These are phyloP conservation scores for Fragum fragum DNA, from an alignment of 2,888 invertebrate species.

Conservation along the genomic window DNA sequence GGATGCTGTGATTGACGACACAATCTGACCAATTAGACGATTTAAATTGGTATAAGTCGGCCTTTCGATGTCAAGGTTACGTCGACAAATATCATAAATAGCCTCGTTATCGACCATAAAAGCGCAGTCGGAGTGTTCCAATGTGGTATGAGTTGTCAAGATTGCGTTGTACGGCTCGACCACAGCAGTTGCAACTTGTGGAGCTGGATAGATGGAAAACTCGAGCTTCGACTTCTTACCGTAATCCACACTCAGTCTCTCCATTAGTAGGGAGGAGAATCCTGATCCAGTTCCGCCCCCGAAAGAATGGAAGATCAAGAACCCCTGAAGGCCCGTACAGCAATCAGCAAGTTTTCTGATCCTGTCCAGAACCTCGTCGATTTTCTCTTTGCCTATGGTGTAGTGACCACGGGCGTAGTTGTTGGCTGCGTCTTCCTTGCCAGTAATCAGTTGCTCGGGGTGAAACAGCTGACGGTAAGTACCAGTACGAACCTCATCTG, in stretches of 20 bases:
- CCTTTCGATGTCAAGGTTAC: too few species aligned
- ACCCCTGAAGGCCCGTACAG: conserved; percentile 82
- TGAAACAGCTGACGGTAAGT: too few species aligned
- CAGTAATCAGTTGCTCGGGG: background rate
- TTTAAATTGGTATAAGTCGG: background rate
- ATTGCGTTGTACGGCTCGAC: conserved; percentile 99
- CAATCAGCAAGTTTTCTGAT: conserved; percentile 73
- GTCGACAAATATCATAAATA: too few species aligned
- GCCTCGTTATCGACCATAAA: too few species aligned
- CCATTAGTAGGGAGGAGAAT: conserved; percentile 95
- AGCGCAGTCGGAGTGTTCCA: background rate
- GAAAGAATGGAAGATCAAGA: conserved; percentile 58
- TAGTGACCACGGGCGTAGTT: conserved; percentile 46
- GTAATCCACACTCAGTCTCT: conserved; percentile 93
- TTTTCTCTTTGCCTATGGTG: conserved; percentile 40
- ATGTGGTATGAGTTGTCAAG: conserved; percentile 84
- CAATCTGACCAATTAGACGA: conserved; percentile 81
- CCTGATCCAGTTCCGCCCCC: conserved; percentile 87
- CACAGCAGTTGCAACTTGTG: conserved; percentile 89
- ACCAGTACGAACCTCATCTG: conserved; percentile 28
- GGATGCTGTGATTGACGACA: too few species aligned
- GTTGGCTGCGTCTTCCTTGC: conserved; percentile 38
- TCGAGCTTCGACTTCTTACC: conserved; percentile 88
- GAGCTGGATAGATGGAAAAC: too few species aligned
- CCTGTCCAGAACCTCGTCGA: conserved; percentile 40